These are phyloP conservation scores for Miniopterus natalensis DNA, from an alignment of 2,113 vertebrate species.

Conservation along the genomic window DNA sequence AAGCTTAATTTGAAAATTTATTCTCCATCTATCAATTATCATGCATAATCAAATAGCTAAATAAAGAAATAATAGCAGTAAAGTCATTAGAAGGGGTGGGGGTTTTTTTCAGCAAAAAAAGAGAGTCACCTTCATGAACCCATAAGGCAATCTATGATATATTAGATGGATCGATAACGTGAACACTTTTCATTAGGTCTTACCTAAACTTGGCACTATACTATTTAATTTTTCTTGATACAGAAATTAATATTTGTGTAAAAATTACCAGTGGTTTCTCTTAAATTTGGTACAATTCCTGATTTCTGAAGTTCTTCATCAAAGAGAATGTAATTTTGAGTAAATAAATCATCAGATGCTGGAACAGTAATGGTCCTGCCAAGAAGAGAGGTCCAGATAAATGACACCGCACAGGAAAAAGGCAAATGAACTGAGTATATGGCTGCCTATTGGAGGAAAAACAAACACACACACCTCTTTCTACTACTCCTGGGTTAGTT, in stretches of 20 bases:
- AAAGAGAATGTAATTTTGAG: not conserved
- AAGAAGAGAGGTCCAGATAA: not conserved
- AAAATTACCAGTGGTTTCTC: slow-evolving; percentile 38
- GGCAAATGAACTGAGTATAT: not conserved
- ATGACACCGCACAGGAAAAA: not conserved
- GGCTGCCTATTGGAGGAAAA: too few relatives aligned
- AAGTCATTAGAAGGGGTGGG: not conserved
- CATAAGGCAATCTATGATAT: not conserved
- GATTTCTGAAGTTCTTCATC: slow-evolving; percentile 31
- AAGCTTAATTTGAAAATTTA: slow-evolving; percentile 39
- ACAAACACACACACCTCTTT: not conserved
- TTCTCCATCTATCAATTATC: slow-evolving; percentile 1
- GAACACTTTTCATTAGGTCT: not conserved
- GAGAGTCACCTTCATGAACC: not conserved
- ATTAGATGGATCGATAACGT: not conserved
- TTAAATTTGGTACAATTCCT: not conserved
- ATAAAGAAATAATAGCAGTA: slow-evolving; percentile 12
- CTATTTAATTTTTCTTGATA: not conserved
- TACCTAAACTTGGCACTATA: not conserved
- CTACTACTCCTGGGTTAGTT: not conserved
- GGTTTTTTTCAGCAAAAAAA: slow-evolving; percentile 6
- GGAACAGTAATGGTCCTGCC: not conserved
- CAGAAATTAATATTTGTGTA: slow-evolving; percentile 13
- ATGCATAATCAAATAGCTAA: slow-evolving; percentile 39
- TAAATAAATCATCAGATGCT: not conserved